A percentile compares a stretch with the other conserved stretches of the same genome.
Evolutionary conservation across 2,888 invertebrate species (phyloP).

Genomic region (Pachliopta kotzebuea): DNA sequence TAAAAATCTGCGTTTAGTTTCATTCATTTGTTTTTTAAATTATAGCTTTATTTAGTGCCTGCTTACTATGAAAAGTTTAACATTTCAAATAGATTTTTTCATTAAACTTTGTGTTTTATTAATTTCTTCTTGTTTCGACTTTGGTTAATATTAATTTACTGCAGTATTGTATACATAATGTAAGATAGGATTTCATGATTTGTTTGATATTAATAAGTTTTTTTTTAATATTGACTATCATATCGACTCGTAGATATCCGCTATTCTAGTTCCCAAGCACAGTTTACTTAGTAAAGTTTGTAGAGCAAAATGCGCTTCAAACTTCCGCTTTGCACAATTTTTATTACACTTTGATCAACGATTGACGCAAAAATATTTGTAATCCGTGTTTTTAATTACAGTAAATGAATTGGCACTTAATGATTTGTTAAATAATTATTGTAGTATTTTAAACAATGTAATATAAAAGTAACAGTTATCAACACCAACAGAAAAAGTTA

Average conservation of each 20-base stretch:
- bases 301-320: constrained; percentile 12
- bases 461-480: too few species aligned
- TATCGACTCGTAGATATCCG: constrained; percentile 25
- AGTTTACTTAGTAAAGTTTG: constrained; percentile 20
- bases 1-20: too few species aligned
- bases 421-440: too few species aligned
- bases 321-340: constrained; percentile 26
- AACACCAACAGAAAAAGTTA: too few species aligned
- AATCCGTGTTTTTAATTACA: not conserved
- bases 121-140: too few species aligned
- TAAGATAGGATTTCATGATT: constrained; percentile 5
- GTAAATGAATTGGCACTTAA: too few species aligned
- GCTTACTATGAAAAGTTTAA: not conserved
- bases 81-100: too few species aligned
- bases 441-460: too few species aligned
- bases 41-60: not conserved
- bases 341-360: not conserved
- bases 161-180: not conserved
- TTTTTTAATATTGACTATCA: constrained; percentile 7
- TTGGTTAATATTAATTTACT: too few species aligned
- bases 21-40: not conserved
- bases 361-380: not conserved
- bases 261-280: constrained; percentile 20
- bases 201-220: not conserved
- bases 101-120: too few species aligned